Evolutionary conservation across 2,888 invertebrate species (phyloP).

Genomic region (Platycnemis pennipes): DNA sequence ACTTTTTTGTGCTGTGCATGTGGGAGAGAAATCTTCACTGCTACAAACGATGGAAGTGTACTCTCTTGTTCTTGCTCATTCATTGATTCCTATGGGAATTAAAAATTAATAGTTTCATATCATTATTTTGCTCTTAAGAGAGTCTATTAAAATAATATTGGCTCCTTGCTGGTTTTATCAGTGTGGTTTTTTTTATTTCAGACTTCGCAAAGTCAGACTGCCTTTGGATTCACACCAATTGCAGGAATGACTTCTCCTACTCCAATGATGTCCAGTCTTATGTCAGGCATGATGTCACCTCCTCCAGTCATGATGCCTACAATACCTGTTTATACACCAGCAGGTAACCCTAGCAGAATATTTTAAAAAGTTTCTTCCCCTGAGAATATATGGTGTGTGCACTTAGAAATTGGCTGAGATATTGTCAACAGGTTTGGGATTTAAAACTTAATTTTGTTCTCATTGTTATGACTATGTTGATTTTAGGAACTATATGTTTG

Average conservation of each 20-base stretch:
- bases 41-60: no score
- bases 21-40: no score
- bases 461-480: no score
- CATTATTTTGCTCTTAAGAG: no score
- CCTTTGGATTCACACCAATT: conserved; percentile 76
- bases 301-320: conserved; percentile 76
- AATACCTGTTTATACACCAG: conserved; percentile 77
- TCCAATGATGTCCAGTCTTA: conserved; percentile 74
- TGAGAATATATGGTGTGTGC: background rate
- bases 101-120: no score
- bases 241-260: conserved; percentile 76
- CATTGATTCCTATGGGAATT: no score
- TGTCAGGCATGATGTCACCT: conserved; percentile 77
- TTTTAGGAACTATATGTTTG: no score
- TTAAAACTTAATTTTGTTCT: no score
- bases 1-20: no score
- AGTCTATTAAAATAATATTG: no score
- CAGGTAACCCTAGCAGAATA: conserved; percentile 74
- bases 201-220: conserved; percentile 70
- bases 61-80: no score
- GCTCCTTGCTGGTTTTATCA: background rate
- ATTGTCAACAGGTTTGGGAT: no score
- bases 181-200: conserved; percentile 54
- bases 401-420: background rate
- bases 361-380: background rate